Conservation (phyloP, 2,797 vertebrate genomes). For the Tiaroga cobitis region DNA sequence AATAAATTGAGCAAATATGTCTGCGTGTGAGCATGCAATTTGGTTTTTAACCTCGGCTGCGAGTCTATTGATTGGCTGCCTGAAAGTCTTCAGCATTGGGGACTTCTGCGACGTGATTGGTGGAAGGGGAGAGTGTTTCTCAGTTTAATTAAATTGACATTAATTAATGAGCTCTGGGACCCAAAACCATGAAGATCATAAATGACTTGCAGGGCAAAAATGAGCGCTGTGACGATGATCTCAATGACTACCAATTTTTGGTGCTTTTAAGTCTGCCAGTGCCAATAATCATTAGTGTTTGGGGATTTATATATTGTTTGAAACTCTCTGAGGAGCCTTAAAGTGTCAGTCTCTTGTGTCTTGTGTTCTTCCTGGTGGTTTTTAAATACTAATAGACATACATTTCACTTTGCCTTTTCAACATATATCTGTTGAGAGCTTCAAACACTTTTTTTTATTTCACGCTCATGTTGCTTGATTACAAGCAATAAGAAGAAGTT, state of each 20-base stretch:
- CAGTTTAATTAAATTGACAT: constrained; percentile 37
- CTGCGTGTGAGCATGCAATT: constrained; percentile 3
- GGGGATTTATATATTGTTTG: not conserved
- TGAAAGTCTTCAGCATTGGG: constrained; percentile 33
- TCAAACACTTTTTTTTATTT: not conserved
- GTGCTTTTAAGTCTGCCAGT: not conserved
- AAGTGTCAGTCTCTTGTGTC: not conserved
- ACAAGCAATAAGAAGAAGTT: not conserved
- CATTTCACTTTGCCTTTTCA: not conserved
- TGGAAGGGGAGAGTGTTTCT: constrained; percentile 18
- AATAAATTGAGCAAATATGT: constrained; percentile 18
- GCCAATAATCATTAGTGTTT: not conserved
- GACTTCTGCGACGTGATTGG: constrained; percentile 27
- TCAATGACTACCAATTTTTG: not conserved
- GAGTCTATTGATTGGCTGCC: constrained; percentile 34
- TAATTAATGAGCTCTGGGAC: constrained; percentile 50
- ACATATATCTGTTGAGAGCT: not conserved
- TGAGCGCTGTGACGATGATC: not conserved
- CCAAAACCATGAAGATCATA: constrained; percentile 40
- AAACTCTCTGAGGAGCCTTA: not conserved
- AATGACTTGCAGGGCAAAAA: constrained; percentile 31
- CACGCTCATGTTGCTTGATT: constrained; percentile 1
- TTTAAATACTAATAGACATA: constrained; percentile 15
- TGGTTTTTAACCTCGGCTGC: constrained; percentile 16
- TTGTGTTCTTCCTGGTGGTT: not conserved